Percentiles rank a stretch among this genome's conserved stretches.
Conservation (phyloP, 2,888 invertebrate genomes). For the Xestia ashworthii region DNA sequence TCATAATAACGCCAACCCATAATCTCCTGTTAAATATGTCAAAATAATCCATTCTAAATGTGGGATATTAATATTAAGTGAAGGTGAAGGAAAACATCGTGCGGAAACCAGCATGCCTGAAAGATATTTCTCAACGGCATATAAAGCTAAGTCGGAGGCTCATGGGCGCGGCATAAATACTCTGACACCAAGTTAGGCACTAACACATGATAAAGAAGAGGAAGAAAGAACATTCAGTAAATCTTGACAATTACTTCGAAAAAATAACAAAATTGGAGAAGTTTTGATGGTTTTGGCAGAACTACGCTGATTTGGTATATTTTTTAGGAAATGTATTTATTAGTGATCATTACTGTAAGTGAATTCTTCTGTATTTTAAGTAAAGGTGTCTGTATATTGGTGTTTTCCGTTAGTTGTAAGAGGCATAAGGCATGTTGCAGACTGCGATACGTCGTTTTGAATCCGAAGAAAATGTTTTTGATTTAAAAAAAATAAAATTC, state of each 20-base stretch:
- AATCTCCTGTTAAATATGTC: neutral
- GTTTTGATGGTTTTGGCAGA: neutral
- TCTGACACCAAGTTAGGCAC: too few relatives aligned
- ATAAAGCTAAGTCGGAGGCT: too few relatives aligned
- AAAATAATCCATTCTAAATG: neutral
- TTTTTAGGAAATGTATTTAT: slow-evolving; percentile 30
- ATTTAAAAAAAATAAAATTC: neutral
- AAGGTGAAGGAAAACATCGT: too few relatives aligned
- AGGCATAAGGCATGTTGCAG: neutral
- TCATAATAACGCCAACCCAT: neutral
- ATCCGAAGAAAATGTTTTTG: neutral
- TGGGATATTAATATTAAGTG: neutral
- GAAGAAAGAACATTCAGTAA: too few relatives aligned
- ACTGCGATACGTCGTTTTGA: neutral
- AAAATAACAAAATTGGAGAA: neutral
- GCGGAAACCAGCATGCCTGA: too few relatives aligned
- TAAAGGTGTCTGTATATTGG: slow-evolving; percentile 33
- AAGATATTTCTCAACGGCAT: too few relatives aligned
- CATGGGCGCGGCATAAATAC: too few relatives aligned
- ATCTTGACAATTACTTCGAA: neutral
- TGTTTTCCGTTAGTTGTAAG: slow-evolving; percentile 4
- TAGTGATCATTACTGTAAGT: slow-evolving; percentile 17
- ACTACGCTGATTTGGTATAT: slow-evolving; percentile 13
- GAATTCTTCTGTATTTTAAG: slow-evolving; percentile 17
- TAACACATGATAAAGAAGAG: too few relatives aligned